Evolutionary conservation across 2,888 invertebrate species (phyloP), one percentile per base, ranked within the genome.

Genomic region (Cryptophagus acutangulus): DNA sequence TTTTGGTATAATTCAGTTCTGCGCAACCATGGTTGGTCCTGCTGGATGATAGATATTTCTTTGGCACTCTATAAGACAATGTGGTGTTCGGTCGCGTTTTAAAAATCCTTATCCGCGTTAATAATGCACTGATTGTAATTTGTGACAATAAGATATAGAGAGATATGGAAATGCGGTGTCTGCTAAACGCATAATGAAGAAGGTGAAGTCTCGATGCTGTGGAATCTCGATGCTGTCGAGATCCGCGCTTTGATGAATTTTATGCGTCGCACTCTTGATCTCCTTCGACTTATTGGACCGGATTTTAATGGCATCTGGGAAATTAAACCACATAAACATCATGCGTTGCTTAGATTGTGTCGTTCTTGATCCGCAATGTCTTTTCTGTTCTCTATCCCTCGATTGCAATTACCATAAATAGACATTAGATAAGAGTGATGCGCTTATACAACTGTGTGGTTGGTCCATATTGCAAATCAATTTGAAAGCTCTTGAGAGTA

Each of bases 251-350:
- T 65, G 66, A 65, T 64, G 64, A 63, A 65, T 65, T 66, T 66
- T 67, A 66, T 65, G 62, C 64, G 59, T 52, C 55, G 54, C 55
- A 52, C 58, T 57, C 57, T n/a, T 56, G 60, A 62, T 61, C 56
- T 62, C 59, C 55, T 62, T 59, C 62, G 60, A 60, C 61, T 57
- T 65, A 63, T 62, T 60, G 26, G 51, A 52, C 46, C 63, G 65
- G 62, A 64, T 65, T 64, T 65, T 66, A 66, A 65, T 67, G 64
- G 63, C 62, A 65, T 63, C 62, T 58, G 65, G 65, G 63, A 66
- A 67, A 67, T 66, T 66, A 65, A 66, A 66, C 65, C 64, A 62
- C 66, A 67, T 66, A 66, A 66, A 66, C 66, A 66, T 66, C 63
- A 62, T 63, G 59, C 57, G 57, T 57, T 56, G 58, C 58, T 58